Conservation (phyloP, 2,888 invertebrate genomes). For the Pyrrhia umbra region DNA sequence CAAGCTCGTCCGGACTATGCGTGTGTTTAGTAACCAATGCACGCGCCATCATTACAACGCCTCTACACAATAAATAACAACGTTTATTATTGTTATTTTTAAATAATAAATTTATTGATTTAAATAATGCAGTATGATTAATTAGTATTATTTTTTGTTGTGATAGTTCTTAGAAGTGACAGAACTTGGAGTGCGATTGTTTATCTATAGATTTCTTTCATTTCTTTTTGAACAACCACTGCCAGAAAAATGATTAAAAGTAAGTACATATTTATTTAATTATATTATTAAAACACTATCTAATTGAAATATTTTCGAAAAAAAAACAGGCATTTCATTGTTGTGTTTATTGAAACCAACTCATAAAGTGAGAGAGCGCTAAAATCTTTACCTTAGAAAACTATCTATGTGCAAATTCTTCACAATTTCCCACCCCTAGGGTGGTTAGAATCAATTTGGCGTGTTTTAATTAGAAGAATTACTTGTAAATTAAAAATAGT, state of each 20-base stretch:
- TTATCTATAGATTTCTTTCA: not conserved
- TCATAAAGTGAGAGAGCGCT: not conserved
- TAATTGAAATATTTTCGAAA: not conserved
- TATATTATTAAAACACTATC: not conserved
- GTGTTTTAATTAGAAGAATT: too few relatives aligned
- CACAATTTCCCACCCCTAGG: too few relatives aligned
- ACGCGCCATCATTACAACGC: conserved; percentile 60
- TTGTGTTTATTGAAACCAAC: not conserved
- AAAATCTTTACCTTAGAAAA: too few relatives aligned
- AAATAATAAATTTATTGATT: not conserved
- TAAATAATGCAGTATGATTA: conserved; percentile 4
- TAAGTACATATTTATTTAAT: conserved; percentile 53
- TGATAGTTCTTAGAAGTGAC: not conserved
- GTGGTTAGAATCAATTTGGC: too few relatives aligned
- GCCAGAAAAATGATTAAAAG: conserved; percentile 70
- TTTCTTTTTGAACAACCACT: not conserved
- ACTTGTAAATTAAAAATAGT: too few relatives aligned
- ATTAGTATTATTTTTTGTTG: not conserved
- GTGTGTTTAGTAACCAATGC: conserved; percentile 61
- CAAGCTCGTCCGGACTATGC: conserved; percentile 23
- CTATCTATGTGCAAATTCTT: too few relatives aligned
- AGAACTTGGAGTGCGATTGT: not conserved
- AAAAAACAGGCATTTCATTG: not conserved
- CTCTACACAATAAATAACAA: conserved; percentile 25
- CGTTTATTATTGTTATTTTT: conserved; percentile 10